Base-by-base conservation (phyloP, 2,888 invertebrate genomes). In the Callyntrura sp. region DNA sequence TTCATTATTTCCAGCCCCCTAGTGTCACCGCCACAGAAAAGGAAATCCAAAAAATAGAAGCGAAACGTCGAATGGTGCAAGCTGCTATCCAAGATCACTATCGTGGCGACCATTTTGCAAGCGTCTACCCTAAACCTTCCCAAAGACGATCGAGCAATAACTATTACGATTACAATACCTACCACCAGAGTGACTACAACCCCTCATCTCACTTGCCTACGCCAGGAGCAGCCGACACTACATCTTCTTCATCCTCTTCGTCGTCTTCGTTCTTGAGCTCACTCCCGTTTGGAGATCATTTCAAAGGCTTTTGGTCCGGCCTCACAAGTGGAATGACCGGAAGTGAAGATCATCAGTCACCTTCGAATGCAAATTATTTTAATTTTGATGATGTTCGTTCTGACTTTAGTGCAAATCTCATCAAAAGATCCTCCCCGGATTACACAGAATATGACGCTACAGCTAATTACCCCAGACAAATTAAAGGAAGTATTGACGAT, bases 11-110 rank as follows among this genome's bases (percentile, higher is more conserved):
- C 25, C 84, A 88, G 35, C 25, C 88, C 14, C 17, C 73, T n/a
- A 85, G 84, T 28, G 45, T 57, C 9, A 88, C 88, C 5, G 85
- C 85, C 6, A 65, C 79, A 25, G 89, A 89, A 57, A 89, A 85
- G 60, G 70, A 85, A 35, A 68, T 85, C 14, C 89, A 89, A 20
- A 55, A 85, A 60, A 85, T 70, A n/a, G 89, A 89, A 85, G 89
- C 89, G 0, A 89, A 89, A 14, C n/a, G 85, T 12, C 65, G 89
- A 60, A 89, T 89, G 89, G 89, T 89, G 2, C 89, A 89, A 51
- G 84, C 89, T n/a, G 89, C 89, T 11, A 79, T 89, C 17, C 89
- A 89, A 70, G 70, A 85, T 23, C 89, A 89, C 17, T 85, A 85
- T n/a, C n/a, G 89, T 14, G 48, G 60, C 1, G 70, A 81, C 55